Evolutionary conservation across 1,140 invertebrate species (phyloP).

Genomic region (Meloidogyne exigua): DNA sequence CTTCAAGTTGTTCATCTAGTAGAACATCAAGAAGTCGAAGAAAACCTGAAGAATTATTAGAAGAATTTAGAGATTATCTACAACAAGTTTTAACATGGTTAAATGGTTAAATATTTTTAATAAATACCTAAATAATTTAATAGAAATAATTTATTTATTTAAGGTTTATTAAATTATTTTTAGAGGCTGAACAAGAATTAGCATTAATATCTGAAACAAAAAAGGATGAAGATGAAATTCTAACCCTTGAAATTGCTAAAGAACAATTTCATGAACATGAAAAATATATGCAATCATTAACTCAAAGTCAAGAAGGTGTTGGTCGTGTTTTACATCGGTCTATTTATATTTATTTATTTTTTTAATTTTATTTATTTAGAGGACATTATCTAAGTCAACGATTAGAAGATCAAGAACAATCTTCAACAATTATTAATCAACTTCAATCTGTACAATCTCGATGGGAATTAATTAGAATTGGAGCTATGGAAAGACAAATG

Average conservation of each 20-base stretch:
- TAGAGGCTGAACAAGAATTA: slow-evolving; percentile 35
- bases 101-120: neutral
- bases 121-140: too few relatives aligned
- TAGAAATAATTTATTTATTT: too few relatives aligned
- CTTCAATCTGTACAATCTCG: slow-evolving; percentile 55
- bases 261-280: slow-evolving; percentile 59
- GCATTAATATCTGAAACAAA: slow-evolving; percentile 21
- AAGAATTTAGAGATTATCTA: slow-evolving; percentile 54
- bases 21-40: slow-evolving; percentile 34
- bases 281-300: slow-evolving; percentile 56
- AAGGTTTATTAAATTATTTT: slow-evolving; percentile 14
- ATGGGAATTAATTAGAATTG: slow-evolving; percentile 50
- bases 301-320: slow-evolving; percentile 60
- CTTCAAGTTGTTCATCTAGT: slow-evolving; percentile 49
- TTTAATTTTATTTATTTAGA: slow-evolving; percentile 22
- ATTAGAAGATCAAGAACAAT: slow-evolving; percentile 43
- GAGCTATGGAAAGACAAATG: slow-evolving; percentile 53
- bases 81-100: slow-evolving; percentile 41
- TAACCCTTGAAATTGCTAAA: slow-evolving; percentile 47
- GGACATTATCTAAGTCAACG: slow-evolving; percentile 53
- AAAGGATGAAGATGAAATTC: slow-evolving; percentile 40
- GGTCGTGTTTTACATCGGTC: slow-evolving; percentile 57
- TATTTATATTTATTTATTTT: neutral
- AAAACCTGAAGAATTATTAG: slow-evolving; percentile 50
- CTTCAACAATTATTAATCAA: slow-evolving; percentile 44